phyloP scores from a whole-genome alignment of 2,888 invertebrate genomes.

The Hirtodrosophila duncani region DNA sequence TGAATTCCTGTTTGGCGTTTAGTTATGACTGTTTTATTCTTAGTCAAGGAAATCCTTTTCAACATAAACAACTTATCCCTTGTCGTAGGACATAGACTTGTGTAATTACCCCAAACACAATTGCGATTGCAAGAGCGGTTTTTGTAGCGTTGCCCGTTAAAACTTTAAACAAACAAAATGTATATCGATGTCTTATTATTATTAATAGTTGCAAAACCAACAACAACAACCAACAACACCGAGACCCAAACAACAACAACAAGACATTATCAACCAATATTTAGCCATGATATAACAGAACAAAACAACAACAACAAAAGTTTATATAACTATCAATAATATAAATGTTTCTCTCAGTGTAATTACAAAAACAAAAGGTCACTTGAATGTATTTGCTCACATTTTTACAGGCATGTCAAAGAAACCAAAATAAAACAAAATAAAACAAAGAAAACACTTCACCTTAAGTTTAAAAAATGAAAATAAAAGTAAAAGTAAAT shows the following conservation, averaged over 20 bases:
- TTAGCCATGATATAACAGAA: conserved; percentile 36
- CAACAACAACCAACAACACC: conserved; percentile 17
- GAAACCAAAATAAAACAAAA: conserved; percentile 21
- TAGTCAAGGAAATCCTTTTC: too few relatives aligned
- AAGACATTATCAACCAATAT: conserved; percentile 44
- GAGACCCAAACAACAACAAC: conserved; percentile 30
- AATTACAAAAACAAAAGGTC: conserved; percentile 61
- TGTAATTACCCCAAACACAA: too few relatives aligned
- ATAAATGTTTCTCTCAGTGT: conserved; percentile 72
- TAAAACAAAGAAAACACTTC: conserved; percentile 28
- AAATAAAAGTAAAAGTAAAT: conserved; percentile 15
- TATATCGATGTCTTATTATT: conserved; percentile 9
- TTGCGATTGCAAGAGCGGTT: too few relatives aligned
- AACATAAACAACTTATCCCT: not conserved
- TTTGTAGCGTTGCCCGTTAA: too few relatives aligned
- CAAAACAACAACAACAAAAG: conserved; percentile 31
- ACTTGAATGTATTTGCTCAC: conserved; percentile 69
- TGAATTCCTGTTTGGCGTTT: too few relatives aligned
- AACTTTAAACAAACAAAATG: conserved; percentile 12
- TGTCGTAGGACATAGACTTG: too few relatives aligned
- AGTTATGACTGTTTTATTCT: too few relatives aligned
- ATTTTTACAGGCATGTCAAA: conserved; percentile 57
- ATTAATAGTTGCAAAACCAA: conserved; percentile 18
- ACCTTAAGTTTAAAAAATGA: conserved; percentile 46
- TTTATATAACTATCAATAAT: too few relatives aligned